A percentile compares a stretch with the other conserved stretches of the same genome.
Conservation (phyloP, 2,113 vertebrate genomes). For the Mixornis gularis region DNA sequence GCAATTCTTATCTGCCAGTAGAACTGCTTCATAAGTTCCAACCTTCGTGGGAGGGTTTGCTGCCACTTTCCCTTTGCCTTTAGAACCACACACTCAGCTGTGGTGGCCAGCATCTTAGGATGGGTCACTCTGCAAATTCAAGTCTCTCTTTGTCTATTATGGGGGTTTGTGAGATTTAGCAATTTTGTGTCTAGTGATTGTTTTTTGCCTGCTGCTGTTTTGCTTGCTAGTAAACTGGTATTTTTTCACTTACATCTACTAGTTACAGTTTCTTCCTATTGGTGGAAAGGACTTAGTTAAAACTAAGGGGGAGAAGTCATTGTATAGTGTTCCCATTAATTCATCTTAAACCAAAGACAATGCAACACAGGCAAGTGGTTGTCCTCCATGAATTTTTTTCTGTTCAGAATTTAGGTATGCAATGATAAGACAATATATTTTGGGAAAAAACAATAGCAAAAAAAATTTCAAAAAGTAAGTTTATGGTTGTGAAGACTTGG, state of each 20-base stretch:
- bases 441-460: not conserved
- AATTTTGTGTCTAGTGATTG: not conserved
- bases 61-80: not conserved
- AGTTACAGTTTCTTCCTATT: not conserved
- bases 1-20: not conserved
- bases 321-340: not conserved
- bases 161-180: not conserved
- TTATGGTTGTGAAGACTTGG: not conserved
- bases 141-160: not conserved
- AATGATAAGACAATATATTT: not conserved
- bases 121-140: not conserved
- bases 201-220: not conserved
- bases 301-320: not conserved
- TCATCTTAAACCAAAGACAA: not conserved
- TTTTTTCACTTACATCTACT: not conserved
- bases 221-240: not conserved
- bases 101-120: not conserved
- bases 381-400: not conserved
- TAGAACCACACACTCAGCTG: not conserved
- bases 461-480: not conserved
- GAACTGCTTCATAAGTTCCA: not conserved
- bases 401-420: not conserved
- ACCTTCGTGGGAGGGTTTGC: not conserved
- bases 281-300: not conserved
- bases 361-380: not conserved